Percentiles rank a stretch among this genome's conserved stretches.
phyloP scores from a whole-genome alignment of 64 coral and sea anemone genomes.

The Astreopora myriophthalma region DNA sequence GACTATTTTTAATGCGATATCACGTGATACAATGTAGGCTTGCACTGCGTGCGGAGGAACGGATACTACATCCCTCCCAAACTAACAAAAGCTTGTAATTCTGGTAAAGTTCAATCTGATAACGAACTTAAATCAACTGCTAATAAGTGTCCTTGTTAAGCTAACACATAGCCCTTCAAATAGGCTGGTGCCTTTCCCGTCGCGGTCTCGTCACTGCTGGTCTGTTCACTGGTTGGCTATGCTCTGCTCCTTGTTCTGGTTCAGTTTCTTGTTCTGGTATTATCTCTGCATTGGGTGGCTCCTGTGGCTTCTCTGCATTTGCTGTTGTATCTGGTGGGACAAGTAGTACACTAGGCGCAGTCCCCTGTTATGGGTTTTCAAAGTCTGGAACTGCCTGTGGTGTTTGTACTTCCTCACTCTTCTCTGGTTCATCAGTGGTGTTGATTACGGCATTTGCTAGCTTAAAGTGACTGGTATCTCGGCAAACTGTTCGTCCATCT shows the following conservation, averaged over 20 bases:
- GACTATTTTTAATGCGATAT: background rate
- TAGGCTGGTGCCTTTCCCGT: background rate
- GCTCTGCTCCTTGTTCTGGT: background rate
- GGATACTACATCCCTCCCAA: background rate
- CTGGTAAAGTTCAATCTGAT: background rate
- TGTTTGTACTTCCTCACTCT: background rate
- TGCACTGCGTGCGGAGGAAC: background rate
- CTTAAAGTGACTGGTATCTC: slow-evolving; percentile 73
- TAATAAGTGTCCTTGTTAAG: too few relatives aligned
- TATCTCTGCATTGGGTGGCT: background rate
- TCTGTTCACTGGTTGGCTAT: background rate
- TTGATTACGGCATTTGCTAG: slow-evolving; percentile 69
- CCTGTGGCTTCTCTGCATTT: background rate
- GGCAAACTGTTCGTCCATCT: slow-evolving; percentile 64
- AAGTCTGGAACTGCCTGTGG: background rate
- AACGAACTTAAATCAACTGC: background rate
- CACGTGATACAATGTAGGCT: background rate
- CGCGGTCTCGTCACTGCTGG: background rate
- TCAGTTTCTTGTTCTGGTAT: background rate
- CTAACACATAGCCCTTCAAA: background rate
- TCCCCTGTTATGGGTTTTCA: background rate
- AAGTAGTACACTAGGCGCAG: background rate
- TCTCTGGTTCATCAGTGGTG: slow-evolving; percentile 49
- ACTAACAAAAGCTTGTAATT: background rate
- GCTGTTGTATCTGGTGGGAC: background rate